These are phyloP conservation scores for Erythrocebus patas DNA, from an alignment of 2,113 vertebrate genomes.

Conservation along the genomic window DNA sequence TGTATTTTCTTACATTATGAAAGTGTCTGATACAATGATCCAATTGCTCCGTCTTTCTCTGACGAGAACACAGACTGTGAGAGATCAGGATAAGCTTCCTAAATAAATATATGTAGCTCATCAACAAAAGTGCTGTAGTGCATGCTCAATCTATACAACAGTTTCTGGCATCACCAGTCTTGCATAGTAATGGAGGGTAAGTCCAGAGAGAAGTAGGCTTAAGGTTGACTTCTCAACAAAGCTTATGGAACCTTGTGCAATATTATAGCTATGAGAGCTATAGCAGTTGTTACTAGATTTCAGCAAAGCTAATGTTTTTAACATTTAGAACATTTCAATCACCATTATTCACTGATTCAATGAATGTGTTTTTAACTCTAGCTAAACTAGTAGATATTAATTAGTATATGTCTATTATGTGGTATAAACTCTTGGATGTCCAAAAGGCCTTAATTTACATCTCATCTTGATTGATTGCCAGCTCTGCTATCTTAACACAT, in stretches of 20 bases:
- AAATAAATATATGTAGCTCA: not conserved
- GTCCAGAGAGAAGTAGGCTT: not conserved
- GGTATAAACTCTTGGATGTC: not conserved
- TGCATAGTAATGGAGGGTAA: not conserved
- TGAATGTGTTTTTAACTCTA: not conserved
- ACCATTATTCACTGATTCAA: not conserved
- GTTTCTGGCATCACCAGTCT: not conserved
- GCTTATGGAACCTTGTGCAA: not conserved
- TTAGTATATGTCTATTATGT: not conserved
- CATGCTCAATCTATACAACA: not conserved
- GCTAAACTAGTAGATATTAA: not conserved
- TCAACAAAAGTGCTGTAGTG: not conserved
- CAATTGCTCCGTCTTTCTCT: not conserved
- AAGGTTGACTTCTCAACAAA: not conserved
- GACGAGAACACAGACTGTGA: not conserved
- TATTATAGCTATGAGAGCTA: not conserved
- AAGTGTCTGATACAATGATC: not conserved
- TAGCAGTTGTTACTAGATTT: not conserved
- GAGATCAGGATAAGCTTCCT: not conserved
- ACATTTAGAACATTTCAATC: not conserved
- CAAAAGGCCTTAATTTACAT: not conserved
- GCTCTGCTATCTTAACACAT: not conserved
- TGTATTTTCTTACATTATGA: not conserved
- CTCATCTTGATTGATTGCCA: not conserved
- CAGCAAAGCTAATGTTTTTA: not conserved